phyloP scores from a whole-genome alignment of 2,797 vertebrate genomes.

The Tangara arthus region DNA sequence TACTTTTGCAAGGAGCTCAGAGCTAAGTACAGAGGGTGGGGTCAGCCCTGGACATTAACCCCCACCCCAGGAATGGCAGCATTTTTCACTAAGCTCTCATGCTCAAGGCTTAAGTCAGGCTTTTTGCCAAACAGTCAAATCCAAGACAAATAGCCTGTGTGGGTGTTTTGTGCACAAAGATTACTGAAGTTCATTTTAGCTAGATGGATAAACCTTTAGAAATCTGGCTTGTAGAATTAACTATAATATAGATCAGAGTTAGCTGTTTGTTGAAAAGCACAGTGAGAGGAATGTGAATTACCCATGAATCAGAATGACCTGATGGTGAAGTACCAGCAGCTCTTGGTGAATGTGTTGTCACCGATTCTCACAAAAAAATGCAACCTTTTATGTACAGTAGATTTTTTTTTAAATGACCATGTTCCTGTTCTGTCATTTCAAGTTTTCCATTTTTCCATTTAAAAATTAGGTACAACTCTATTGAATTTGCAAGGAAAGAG shows the following conservation, averaged over 20 bases:
- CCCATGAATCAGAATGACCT: neutral
- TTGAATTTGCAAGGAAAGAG: neutral
- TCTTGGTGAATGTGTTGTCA: neutral
- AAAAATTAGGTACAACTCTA: neutral
- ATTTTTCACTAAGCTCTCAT: slow-evolving; percentile 71
- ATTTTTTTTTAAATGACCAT: neutral
- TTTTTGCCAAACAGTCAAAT: slow-evolving; percentile 71
- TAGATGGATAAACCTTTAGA: slow-evolving; percentile 70
- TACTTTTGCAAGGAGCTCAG: slow-evolving; percentile 78
- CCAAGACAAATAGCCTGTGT: slow-evolving; percentile 74
- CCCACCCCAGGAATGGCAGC: slow-evolving; percentile 53
- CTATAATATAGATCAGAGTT: slow-evolving; percentile 57
- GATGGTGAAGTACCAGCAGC: neutral
- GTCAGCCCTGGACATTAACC: slow-evolving; percentile 70
- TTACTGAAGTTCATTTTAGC: slow-evolving; percentile 72
- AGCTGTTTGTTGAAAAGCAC: slow-evolving; percentile 45
- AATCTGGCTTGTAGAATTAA: slow-evolving; percentile 53
- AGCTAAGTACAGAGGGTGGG: slow-evolving; percentile 74
- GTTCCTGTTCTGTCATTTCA: neutral
- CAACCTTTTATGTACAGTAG: neutral
- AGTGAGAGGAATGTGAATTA: neutral
- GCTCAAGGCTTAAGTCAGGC: slow-evolving; percentile 74
- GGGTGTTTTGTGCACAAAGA: slow-evolving; percentile 76
- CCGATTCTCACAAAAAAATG: neutral
- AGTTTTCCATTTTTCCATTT: neutral